Percentiles rank a stretch among this genome's conserved stretches.
phyloP scores from a whole-genome alignment of 2,888 invertebrate genomes.

The Chrysina gloriosa region DNA sequence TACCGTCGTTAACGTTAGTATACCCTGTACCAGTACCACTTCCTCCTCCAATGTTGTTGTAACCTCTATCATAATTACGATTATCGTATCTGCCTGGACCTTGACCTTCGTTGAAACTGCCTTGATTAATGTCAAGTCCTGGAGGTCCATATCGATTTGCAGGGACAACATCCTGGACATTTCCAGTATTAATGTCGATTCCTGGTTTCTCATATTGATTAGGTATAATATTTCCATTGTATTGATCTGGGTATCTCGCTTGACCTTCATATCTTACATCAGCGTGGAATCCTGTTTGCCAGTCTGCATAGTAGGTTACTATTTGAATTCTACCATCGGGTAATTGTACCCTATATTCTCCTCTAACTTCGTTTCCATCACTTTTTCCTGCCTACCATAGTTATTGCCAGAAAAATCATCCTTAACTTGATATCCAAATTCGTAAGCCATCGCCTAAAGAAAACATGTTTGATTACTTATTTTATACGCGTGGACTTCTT shows the following conservation, averaged over 20 bases:
- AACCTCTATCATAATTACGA: conserved; percentile 29
- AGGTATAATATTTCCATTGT: conserved; percentile 51
- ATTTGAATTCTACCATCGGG: conserved; percentile 74
- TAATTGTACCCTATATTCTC: conserved; percentile 72
- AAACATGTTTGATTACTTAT: background rate
- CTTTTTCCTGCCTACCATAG: conserved; percentile 77
- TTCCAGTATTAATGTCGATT: background rate
- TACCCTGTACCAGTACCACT: conserved; percentile 44
- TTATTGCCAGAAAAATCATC: conserved; percentile 81
- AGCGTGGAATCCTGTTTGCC: conserved; percentile 83
- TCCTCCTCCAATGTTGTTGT: conserved; percentile 42
- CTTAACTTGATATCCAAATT: conserved; percentile 83
- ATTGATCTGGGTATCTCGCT: conserved; percentile 73
- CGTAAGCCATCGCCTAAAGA: conserved; percentile 78
- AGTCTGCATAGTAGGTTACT: conserved; percentile 83
- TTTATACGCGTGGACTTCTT: background rate
- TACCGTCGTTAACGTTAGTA: conserved; percentile 37
- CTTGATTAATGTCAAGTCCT: background rate
- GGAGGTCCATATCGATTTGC: conserved; percentile 5
- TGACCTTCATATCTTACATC: conserved; percentile 79
- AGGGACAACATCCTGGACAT: background rate
- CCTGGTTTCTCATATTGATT: conserved; percentile 1
- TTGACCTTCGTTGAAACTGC: conserved; percentile 5
- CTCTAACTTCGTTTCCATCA: conserved; percentile 77
- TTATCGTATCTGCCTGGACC: conserved; percentile 20